Evolutionary conservation across 2,113 vertebrate genomes (phyloP), one percentile per base, ranked within the genome.

Genomic region (Sorex araneus): DNA sequence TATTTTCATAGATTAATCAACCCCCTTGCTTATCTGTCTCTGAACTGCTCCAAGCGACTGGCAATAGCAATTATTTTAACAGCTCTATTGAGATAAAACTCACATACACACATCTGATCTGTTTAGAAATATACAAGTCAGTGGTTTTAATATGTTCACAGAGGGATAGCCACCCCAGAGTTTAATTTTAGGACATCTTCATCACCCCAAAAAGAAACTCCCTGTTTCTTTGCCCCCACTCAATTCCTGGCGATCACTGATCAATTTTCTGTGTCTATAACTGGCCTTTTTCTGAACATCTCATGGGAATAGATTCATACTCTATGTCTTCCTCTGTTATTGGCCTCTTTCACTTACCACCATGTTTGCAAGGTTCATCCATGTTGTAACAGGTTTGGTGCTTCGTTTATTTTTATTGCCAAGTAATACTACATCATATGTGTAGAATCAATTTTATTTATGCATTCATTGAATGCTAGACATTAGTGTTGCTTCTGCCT

Each of bases 171-270:
- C 8, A 23, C 19, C 69, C 79, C 77, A 40, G 47, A 64, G 30
- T 94, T 67, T 93, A 92, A 90, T 87, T 84, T 94, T 47, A 95
- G 73, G 78, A 50, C 25, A 82, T 84, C 89, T 94, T 93, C 34
- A 75, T 93, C 36, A 82, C 30, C 16, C 32, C 23, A 1, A 30
- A 78, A 93, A 40, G 87, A 76, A 94, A 28, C 54, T 30, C 36
- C 57, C 83, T 30, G 90, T 27, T 30, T 36, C 50, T 69, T 47
- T 86, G 21, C 12, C 40, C 40, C 40, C 40, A 40, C 40, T 40
- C 40, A 70, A 19, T 27, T 34, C 66, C 23, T 63, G 74, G 40
- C 34, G 89, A 34, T 67, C 69, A 81, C 87, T 84, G 80, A 70
- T 83, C 69, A 81, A 50, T 47, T 87, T 84, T 77, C 73, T 84